Conservation (phyloP, 2,797 vertebrate species). For the Melanotaenia pygmaea region DNA sequence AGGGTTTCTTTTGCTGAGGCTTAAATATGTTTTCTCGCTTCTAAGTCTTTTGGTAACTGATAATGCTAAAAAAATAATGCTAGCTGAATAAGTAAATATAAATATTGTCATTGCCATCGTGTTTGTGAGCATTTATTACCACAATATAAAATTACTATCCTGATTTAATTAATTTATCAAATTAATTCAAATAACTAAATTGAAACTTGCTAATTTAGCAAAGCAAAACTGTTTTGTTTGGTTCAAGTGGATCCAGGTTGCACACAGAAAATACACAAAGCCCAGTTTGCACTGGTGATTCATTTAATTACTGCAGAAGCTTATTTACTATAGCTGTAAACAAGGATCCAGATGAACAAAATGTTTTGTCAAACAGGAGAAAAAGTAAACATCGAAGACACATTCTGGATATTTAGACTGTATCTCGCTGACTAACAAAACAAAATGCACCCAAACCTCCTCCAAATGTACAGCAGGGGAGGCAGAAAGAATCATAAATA, state of each 20-base stretch:
- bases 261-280: constrained; percentile 6
- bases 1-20: background rate
- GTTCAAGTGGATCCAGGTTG: constrained; percentile 1
- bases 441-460: background rate
- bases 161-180: background rate
- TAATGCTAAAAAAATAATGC: background rate
- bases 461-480: constrained; percentile 6
- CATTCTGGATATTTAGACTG: background rate
- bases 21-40: no score
- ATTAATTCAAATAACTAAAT: background rate
- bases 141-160: background rate
- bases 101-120: background rate
- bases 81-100: background rate
- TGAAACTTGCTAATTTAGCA: background rate
- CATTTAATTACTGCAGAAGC: background rate
- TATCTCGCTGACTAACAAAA: background rate
- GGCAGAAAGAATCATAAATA: constrained; percentile 1
- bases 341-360: background rate
- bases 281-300: constrained; percentile 3
- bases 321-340: background rate
- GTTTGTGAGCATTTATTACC: background rate
- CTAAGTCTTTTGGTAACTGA: background rate
- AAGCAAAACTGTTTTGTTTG: background rate
- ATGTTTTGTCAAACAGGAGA: background rate
- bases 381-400: background rate